Base-by-base conservation (phyloP, 1,140 invertebrate genomes). In the Pentalonia nigronervosa region DNA sequence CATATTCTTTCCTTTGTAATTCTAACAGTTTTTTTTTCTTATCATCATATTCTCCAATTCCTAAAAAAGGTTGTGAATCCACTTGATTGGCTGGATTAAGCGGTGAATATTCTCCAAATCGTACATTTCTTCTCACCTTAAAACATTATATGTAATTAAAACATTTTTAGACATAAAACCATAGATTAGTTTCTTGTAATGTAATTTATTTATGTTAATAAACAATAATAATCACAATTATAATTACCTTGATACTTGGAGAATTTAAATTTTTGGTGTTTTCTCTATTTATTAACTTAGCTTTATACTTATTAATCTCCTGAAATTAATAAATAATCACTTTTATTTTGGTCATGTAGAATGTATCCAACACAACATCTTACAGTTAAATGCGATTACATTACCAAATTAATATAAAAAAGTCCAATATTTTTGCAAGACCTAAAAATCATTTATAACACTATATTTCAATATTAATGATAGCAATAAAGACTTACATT, bases 61-160 rank as follows among this genome's bases (percentile, higher is more conserved):
- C 93, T 67, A 94, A 86, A 30, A 94, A 92, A 21, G 93, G 93
- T 81, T 88, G 60, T 6, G 84, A 60, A 60, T 60, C 92, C 17
- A 88, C 34, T 94, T 88, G 76, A 92, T 92, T 92, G n/a, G 81
- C 93, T 60, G 91, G 93, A 94, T 94, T 94, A 88, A 92, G 60
- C 2, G 93, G 93, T 30, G 90, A 94, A 88, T 76, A 94, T 67
- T 94, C 93, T 87, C 93, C 93, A 94, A 88, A 89, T 92, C 93
- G 93, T 53, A 94, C 90, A 93, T 93, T 93, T 86, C 48, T 93
- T 20, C 53, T 93, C 76, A 93, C 47, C 91, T 93, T 36, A 93
- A 93, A 83, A 56, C 20, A 50, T 81, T n/a, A 7, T 53, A 34
- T 8, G 1, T 34, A 50, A 50, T 53, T 53, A 34, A 88, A 53